Evolutionary conservation across 2,113 vertebrate species (phyloP).

Genomic region (Grantiella picta): DNA sequence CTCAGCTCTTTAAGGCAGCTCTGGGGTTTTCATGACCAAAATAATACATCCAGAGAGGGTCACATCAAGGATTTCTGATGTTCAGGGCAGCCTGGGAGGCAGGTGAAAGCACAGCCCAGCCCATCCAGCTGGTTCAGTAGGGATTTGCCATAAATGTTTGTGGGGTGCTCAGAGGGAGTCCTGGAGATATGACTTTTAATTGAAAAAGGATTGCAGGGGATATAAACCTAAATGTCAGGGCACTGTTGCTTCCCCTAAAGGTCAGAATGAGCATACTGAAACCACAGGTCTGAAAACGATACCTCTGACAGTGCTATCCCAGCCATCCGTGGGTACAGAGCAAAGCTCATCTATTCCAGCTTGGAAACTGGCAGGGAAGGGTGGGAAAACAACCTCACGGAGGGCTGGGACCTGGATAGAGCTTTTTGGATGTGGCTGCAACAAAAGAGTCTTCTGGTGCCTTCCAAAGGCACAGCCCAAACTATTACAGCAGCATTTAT

Average conservation of each 20-base stretch:
- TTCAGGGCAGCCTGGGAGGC: neutral
- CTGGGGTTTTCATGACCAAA: neutral
- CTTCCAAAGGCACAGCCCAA: slow-evolving; percentile 1
- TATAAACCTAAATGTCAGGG: slow-evolving; percentile 50
- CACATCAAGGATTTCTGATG: slow-evolving; percentile 1
- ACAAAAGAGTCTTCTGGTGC: neutral
- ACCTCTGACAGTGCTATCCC: neutral
- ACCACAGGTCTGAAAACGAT: neutral
- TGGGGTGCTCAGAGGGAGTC: neutral
- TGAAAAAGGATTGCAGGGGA: slow-evolving; percentile 30
- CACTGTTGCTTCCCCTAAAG: slow-evolving; percentile 35
- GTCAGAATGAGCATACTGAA: slow-evolving; percentile 16
- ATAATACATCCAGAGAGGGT: neutral
- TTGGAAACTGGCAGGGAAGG: neutral
- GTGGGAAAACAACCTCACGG: neutral
- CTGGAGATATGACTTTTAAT: slow-evolving; percentile 30
- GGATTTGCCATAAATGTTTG: neutral
- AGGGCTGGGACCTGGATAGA: neutral
- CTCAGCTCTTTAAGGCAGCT: neutral
- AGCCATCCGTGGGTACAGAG: neutral
- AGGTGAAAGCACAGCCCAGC: neutral
- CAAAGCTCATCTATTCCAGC: neutral
- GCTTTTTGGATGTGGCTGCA: neutral
- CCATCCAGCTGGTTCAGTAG: neutral
- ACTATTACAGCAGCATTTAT: neutral